Base-by-base conservation (phyloP, 2,888 invertebrate genomes). In the Octonoba sinensis region DNA sequence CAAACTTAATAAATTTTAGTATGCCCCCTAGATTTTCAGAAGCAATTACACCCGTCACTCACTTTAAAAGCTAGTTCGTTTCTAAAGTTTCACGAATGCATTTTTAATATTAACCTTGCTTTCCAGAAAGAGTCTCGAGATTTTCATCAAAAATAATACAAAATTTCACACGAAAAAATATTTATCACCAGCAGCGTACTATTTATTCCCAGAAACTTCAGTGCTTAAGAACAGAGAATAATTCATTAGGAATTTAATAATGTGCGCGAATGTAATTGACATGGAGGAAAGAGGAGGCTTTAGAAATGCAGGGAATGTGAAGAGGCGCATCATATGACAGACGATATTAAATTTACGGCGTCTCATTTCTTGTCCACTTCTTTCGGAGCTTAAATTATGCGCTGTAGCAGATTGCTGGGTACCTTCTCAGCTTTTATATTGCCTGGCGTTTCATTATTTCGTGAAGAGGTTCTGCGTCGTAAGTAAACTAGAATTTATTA, bases 161-260 rank as follows among this genome's bases (percentile, higher is more conserved):
- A 76, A 76, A 76, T 76, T 69, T 69, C 49, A 6, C 27, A 6
- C 27, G 27, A 27, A 27, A 27, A 27, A 27, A 27, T 27, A 27
- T 27, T 27, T 27, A 27, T 27, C 27, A 27, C 27, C 27, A 27
- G 27, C 27, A 27, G 27, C 27, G 27, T 2, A 6, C 27, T 27
- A 27, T 27, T 27, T 27, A 27, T 27, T 27, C 27, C 27, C 27
- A 27, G 27, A 27, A 36, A 57, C 75, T 66, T 66, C 59, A 67
- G 46, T 75, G 49, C 49, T 64, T 62, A 56, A 56, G 22, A 49
- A 67, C 49, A 66, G 78, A 78, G 73, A 73, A 79, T 79, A 79
- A 79, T 72, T 79, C 79, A 79, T 79, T 79, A 79, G 73, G 73
- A 79, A 73, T 79, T 79, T 79, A 79, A 79, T 79, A 79, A 73